Percentiles rank a stretch among this genome's conserved stretches.
These are phyloP conservation scores for Chamaetylas fuelleborni DNA, from an alignment of 2,113 vertebrate species.

Conservation along the genomic window DNA sequence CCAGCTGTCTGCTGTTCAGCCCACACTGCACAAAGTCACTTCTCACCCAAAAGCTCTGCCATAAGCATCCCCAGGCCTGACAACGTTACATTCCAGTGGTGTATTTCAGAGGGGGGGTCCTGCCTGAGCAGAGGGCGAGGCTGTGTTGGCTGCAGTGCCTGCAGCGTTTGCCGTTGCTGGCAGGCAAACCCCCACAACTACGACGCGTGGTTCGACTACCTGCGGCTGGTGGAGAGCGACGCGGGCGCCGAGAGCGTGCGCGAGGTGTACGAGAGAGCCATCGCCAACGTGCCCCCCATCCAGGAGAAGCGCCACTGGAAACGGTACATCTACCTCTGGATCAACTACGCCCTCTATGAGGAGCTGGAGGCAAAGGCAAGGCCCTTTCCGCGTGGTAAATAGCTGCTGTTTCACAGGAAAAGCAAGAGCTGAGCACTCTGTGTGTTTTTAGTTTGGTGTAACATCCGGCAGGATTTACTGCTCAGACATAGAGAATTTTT, in stretches of 20 bases:
- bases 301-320: slow-evolving; percentile 98
- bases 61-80: too few relatives aligned
- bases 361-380: slow-evolving; percentile 94
- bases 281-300: slow-evolving; percentile 90
- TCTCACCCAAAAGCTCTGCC: neutral
- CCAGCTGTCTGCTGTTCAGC: neutral
- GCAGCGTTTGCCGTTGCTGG: neutral
- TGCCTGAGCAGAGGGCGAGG: neutral
- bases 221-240: slow-evolving; percentile 93
- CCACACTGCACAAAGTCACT: neutral
- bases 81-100: fast-evolving
- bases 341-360: slow-evolving; percentile 95
- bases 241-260: slow-evolving; percentile 82
- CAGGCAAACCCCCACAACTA: slow-evolving; percentile 98
- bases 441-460: neutral
- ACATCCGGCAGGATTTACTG: neutral
- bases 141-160: neutral
- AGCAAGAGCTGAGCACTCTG: too few relatives aligned
- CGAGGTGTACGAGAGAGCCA: slow-evolving; percentile 95
- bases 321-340: slow-evolving; percentile 96
- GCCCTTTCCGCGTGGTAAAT: neutral
- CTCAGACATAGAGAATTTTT: neutral
- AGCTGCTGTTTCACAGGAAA: neutral
- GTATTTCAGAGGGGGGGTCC: neutral
- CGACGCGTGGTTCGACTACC: slow-evolving; percentile 96